Conservation (phyloP, 2,888 invertebrate species). For the Harpalus rufipes region DNA sequence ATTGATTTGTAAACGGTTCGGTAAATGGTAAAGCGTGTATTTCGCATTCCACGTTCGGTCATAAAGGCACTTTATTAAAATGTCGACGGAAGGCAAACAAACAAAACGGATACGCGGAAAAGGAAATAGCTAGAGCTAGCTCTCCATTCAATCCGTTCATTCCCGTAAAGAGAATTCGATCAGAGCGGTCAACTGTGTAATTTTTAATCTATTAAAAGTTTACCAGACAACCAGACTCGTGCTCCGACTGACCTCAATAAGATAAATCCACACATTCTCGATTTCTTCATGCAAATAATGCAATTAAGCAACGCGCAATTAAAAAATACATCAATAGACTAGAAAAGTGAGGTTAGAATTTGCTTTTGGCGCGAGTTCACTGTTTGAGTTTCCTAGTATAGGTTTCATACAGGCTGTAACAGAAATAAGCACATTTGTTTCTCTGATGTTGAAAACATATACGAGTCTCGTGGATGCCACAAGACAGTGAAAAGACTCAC, state of each 20-base stretch:
- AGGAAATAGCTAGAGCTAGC: conserved; percentile 16
- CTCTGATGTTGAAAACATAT: no score
- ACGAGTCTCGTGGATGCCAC: no score
- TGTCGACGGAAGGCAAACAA: conserved; percentile 54
- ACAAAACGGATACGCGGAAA: conserved; percentile 21
- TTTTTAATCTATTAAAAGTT: conserved; percentile 39
- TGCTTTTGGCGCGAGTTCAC: no score
- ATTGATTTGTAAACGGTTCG: conserved; percentile 61
- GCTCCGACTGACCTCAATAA: not conserved
- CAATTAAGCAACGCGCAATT: no score
- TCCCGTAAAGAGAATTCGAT: not conserved
- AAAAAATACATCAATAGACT: no score
- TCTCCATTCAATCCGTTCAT: conserved; percentile 8
- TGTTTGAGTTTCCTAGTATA: no score
- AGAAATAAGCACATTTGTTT: no score
- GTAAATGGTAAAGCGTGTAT: conserved; percentile 57
- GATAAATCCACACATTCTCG: not conserved
- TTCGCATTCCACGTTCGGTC: conserved; percentile 33
- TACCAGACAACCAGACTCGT: no score
- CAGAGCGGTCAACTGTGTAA: conserved; percentile 11
- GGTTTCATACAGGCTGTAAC: no score
- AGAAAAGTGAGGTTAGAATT: no score
- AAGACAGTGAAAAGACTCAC: no score
- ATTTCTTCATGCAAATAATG: no score
- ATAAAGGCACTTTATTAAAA: conserved; percentile 64